phyloP scores from a whole-genome alignment of 92 coral and sea anemone genomes.

The Muricea muricata region DNA sequence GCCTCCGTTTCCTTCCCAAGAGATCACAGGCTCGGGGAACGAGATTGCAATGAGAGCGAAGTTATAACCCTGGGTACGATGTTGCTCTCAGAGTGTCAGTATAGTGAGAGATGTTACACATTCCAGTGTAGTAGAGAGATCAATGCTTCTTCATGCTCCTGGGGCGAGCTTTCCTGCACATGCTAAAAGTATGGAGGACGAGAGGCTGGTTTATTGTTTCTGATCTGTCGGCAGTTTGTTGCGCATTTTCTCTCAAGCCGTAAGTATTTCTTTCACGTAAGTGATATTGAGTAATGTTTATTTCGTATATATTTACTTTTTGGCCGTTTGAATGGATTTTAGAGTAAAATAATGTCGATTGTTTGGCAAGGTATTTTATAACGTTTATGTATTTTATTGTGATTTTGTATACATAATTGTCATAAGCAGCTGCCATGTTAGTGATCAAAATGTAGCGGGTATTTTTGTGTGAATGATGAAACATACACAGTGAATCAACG shows the following conservation, averaged over 20 bases:
- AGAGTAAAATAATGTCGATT: background rate
- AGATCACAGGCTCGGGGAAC: too few relatives aligned
- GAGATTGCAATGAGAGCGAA: too few relatives aligned
- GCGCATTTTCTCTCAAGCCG: slow-evolving; percentile 19
- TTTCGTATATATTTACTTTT: background rate
- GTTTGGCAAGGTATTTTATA: slow-evolving; percentile 1
- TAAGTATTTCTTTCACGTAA: background rate
- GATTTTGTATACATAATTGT: background rate
- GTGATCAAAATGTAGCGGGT: background rate
- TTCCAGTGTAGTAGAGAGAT: too few relatives aligned
- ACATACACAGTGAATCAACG: background rate
- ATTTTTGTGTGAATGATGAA: background rate
- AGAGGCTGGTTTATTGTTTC: slow-evolving; percentile 13
- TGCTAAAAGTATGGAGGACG: slow-evolving; percentile 11
- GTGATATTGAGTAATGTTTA: background rate
- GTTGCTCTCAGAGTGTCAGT: too few relatives aligned
- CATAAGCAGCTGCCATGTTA: background rate
- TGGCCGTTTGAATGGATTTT: background rate
- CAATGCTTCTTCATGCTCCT: background rate
- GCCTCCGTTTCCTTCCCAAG: too few relatives aligned
- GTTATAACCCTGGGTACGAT: too few relatives aligned
- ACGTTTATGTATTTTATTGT: slow-evolving; percentile 18
- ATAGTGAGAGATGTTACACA: too few relatives aligned
- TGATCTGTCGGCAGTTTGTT: slow-evolving; percentile 11
- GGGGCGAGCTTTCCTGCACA: background rate